A percentile compares a stretch with the other conserved stretches of the same genome.
Evolutionary conservation across 2,888 invertebrate species (phyloP).

Genomic region (Cloeon dipterum): DNA sequence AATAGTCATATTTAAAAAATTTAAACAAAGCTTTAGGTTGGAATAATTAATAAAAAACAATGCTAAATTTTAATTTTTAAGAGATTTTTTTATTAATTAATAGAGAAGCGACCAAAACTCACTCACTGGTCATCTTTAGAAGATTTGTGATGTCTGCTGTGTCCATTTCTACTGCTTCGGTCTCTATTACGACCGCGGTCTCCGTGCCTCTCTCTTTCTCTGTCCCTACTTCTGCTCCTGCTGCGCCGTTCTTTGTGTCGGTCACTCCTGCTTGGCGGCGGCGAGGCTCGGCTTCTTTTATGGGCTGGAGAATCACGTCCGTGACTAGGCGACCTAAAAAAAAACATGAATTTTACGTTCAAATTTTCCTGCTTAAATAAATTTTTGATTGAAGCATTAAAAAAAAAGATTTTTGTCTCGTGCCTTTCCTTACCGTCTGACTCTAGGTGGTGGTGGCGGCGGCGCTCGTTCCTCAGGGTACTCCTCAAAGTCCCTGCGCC

Average conservation of each 20-base stretch:
- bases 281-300: too few relatives aligned
- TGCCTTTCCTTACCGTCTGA: too few relatives aligned
- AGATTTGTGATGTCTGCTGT: constrained; percentile 12
- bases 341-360: too few relatives aligned
- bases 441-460: constrained; percentile 5
- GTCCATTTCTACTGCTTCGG: constrained; percentile 11
- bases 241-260: constrained; percentile 7
- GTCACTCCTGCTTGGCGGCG: constrained; percentile 2
- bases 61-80: too few relatives aligned
- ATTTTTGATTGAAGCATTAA: too few relatives aligned
- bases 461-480: constrained; percentile 12
- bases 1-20: not conserved
- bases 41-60: too few relatives aligned
- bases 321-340: too few relatives aligned
- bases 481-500: constrained; percentile 7
- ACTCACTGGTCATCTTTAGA: not conserved
- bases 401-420: too few relatives aligned
- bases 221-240: constrained; percentile 17
- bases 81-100: too few relatives aligned
- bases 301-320: too few relatives aligned
- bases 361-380: too few relatives aligned
- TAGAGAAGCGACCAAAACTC: not conserved
- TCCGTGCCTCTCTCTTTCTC: constrained; percentile 10
- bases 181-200: constrained; percentile 1
- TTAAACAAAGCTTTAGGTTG: too few relatives aligned